phyloP scores from a whole-genome alignment of 2,888 invertebrate genomes.

The Pyralis farinalis region DNA sequence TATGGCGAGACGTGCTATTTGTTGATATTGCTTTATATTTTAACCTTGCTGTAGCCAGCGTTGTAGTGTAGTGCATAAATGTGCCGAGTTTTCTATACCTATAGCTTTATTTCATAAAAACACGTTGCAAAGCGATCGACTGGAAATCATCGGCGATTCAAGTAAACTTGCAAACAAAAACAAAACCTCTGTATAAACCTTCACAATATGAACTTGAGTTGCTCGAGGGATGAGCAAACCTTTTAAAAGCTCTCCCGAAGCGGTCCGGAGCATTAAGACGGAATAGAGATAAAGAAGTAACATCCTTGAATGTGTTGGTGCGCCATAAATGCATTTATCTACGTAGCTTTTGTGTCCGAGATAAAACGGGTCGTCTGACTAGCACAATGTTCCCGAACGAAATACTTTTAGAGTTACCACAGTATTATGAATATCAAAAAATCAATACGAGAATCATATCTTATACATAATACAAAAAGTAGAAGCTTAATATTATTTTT shows the following conservation, averaged over 20 bases:
- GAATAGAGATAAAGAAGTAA: constrained; percentile 61
- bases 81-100: too few species aligned
- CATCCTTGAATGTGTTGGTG: constrained; percentile 56
- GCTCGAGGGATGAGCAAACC: constrained; percentile 58
- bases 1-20: too few species aligned
- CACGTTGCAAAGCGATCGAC: not conserved
- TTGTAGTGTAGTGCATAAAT: too few species aligned
- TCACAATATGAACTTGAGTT: constrained; percentile 40
- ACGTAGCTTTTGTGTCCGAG: constrained; percentile 65
- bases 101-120: too few species aligned
- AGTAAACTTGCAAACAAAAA: constrained; percentile 13
- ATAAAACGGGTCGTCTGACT: constrained; percentile 63
- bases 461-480: too few species aligned
- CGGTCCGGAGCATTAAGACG: constrained; percentile 57
- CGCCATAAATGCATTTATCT: constrained; percentile 67
- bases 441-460: too few species aligned
- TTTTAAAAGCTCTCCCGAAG: constrained; percentile 69
- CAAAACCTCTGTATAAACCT: constrained; percentile 17
- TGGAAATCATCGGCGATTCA: constrained; percentile 8
- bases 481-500: too few species aligned
- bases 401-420: too few species aligned
- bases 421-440: too few species aligned
- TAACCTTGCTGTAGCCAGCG: too few species aligned
- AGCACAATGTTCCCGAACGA: constrained; percentile 20
- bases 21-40: too few species aligned